phyloP scores from a whole-genome alignment of 2,888 invertebrate genomes.

The Oligia fasciuncula region DNA sequence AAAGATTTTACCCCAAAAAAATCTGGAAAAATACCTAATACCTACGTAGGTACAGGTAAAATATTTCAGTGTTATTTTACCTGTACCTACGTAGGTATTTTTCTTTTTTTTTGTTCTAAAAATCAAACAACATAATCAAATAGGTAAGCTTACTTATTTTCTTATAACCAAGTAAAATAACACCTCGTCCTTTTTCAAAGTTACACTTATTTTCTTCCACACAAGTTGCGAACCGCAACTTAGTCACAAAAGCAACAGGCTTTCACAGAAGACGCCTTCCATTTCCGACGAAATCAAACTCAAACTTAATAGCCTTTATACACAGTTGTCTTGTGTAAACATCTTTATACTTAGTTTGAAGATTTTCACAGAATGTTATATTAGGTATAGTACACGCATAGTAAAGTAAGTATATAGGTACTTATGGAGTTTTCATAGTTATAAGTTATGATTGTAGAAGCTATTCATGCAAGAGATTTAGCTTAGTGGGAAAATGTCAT shows the following conservation, averaged over 20 bases:
- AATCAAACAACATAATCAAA: neutral
- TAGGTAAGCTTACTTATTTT: neutral
- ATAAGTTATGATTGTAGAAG: neutral
- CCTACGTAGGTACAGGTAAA: too few relatives aligned
- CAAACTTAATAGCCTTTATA: slow-evolving; percentile 37
- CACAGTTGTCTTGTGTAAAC: slow-evolving; percentile 35
- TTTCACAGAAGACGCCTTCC: slow-evolving; percentile 50
- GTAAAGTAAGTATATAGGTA: neutral
- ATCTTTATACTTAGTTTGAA: slow-evolving; percentile 19
- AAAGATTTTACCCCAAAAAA: neutral
- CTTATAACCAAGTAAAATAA: neutral
- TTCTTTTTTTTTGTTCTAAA: neutral
- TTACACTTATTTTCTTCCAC: slow-evolving; percentile 35
- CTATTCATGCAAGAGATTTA: neutral
- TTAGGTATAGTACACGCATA: too few relatives aligned
- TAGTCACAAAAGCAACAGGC: slow-evolving; percentile 62
- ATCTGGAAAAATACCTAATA: neutral
- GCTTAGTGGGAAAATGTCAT: neutral
- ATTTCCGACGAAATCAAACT: slow-evolving; percentile 56
- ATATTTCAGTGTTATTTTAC: too few relatives aligned
- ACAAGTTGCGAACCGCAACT: slow-evolving; percentile 29
- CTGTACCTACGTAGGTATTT: neutral
- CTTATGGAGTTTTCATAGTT: neutral
- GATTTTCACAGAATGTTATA: slow-evolving; percentile 2
- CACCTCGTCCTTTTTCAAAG: neutral